Base-by-base conservation (phyloP, 2,888 invertebrate species). In the Proisotoma minuta region DNA sequence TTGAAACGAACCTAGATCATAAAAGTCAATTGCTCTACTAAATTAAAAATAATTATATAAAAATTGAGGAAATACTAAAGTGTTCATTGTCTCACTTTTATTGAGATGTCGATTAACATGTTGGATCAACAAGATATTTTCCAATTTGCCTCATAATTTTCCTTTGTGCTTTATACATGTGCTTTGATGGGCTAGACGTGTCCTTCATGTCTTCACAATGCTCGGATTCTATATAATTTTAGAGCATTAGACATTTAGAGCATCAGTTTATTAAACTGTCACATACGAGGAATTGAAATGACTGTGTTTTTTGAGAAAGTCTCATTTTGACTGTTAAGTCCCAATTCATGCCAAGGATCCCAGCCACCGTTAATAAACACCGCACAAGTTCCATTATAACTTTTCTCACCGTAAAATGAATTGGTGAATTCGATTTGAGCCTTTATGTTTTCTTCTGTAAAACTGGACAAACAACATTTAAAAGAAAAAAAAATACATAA, bases 291-390 rank as follows among this genome's bases (percentile, higher is more conserved):
- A 26, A 79, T 78, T 62, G 72, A 77, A 50, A 79, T 73, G 18
- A 79, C 78, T 10, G 75, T 74, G n/a, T 77, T 75, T 40, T 76
- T 75, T 8, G 75, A 70, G 12, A 74, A 20, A 43, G 43, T 43
- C 20, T 43, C 43, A 43, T 43, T 43, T 59, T 76, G 74, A 20
- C 75, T 66, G 0, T 75, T 74, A n/a, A 79, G 74, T 12, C 80
- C 79, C 51, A 81, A 74, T 2, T 78, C 78, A 73, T 81, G 80
- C 81, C 81, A 81, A 2, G 80, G 81, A 71, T 80, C 80, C 57
- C 79, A 77, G 8, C 77, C 76, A 24, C 80, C 80, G 72, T 80
- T 80, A 2, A 77, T 77, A 60, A 80, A 78, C 3, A 79, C 75
- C 18, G 79, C 76, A 50, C 76, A 75, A 12, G 75, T 74, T 0